These are phyloP conservation scores for Brachypalpus laphriformis DNA, from an alignment of 2,888 invertebrate genomes.

Conservation along the genomic window DNA sequence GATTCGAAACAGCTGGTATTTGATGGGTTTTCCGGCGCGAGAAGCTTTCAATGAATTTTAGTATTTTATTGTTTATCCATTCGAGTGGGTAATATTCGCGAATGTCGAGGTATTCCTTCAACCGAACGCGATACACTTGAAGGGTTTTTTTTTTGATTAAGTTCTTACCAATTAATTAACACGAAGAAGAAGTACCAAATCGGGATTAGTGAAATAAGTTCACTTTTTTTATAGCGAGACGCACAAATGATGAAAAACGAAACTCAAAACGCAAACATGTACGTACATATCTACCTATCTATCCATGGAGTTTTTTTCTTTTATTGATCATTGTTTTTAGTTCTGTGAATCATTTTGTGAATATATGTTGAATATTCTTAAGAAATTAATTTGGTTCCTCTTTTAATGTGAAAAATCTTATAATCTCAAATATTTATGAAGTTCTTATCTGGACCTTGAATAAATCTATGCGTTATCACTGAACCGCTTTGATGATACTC, in stretches of 20 bases:
- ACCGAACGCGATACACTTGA: constrained; percentile 44
- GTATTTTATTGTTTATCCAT: constrained; percentile 73
- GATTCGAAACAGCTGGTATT: constrained; percentile 66
- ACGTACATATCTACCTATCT: constrained; percentile 22
- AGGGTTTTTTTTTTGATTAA: constrained; percentile 10
- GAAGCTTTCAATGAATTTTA: constrained; percentile 70
- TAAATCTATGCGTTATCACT: constrained; percentile 6
- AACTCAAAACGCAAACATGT: constrained; percentile 65
- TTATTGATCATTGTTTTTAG: no score
- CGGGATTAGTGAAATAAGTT: neutral
- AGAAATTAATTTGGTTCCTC: no score
- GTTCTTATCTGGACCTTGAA: constrained; percentile 14
- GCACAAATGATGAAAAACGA: constrained; percentile 65
- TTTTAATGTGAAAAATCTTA: neutral
- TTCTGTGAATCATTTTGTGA: constrained; percentile 1
- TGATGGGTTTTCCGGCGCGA: constrained; percentile 66
- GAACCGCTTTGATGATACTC: neutral
- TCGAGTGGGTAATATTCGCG: constrained; percentile 71
- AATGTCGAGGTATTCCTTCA: constrained; percentile 41
- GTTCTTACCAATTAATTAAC: neutral
- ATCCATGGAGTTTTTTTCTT: neutral
- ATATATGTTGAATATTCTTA: constrained; percentile 15
- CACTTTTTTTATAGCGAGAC: neutral
- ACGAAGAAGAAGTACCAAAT: neutral
- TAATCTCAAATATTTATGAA: neutral